These are phyloP conservation scores for Rhynchonycteris naso DNA, from an alignment of 2,797 vertebrate genomes.

Conservation along the genomic window DNA sequence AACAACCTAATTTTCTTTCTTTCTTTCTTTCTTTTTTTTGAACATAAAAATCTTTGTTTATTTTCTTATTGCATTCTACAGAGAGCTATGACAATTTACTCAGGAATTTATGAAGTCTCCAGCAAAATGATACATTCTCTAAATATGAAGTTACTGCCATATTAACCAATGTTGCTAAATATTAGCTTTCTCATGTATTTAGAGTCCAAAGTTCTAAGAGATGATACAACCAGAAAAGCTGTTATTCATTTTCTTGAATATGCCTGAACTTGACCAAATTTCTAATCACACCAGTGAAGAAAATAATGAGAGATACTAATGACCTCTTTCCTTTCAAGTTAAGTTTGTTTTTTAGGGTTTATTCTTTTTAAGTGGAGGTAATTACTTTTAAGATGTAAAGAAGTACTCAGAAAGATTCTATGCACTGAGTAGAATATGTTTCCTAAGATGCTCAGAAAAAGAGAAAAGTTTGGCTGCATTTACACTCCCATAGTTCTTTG, in stretches of 20 bases:
- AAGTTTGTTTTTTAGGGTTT: neutral
- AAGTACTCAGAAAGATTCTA: neutral
- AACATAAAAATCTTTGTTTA: conserved; percentile 94
- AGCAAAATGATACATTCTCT: conserved; percentile 75
- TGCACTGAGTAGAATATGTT: neutral
- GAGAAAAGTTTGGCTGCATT: neutral
- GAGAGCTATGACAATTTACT: conserved; percentile 83
- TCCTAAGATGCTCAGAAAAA: neutral
- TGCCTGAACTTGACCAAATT: conserved; percentile 38
- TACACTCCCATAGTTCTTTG: neutral
- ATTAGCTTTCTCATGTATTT: conserved; percentile 58
- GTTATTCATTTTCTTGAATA: conserved; percentile 55
- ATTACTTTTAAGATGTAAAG: conserved; percentile 32
- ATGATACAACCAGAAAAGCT: conserved; percentile 69
- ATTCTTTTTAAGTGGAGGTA: neutral
- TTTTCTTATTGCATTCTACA: conserved; percentile 91
- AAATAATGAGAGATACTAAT: conserved; percentile 23
- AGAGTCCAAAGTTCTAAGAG: conserved; percentile 73
- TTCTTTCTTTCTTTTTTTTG: too few relatives aligned
- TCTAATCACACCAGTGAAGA: neutral
- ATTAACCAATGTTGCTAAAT: conserved; percentile 80
- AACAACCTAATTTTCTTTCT: too few relatives aligned
- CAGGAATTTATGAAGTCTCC: conserved; percentile 87
- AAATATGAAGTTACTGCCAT: conserved; percentile 69
- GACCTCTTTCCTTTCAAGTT: neutral